Evolutionary conservation across 1,140 invertebrate species (phyloP).

Genomic region (Maniola jurtina): DNA sequence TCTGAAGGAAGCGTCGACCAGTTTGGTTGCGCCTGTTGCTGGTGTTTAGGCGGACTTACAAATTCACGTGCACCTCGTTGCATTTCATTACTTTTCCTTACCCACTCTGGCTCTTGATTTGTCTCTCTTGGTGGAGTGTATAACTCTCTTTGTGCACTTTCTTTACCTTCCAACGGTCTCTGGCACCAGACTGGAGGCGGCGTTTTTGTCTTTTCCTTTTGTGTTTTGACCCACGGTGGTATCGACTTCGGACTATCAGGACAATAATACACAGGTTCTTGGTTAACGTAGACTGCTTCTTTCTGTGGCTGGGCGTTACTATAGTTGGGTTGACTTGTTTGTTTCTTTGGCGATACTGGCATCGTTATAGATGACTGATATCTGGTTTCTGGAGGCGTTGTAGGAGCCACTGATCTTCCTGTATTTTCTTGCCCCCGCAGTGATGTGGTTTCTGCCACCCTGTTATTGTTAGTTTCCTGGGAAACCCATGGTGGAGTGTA

Average conservation of each 20-base stretch:
- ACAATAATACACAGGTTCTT: slow-evolving; percentile 68
- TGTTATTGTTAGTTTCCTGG: slow-evolving; percentile 58
- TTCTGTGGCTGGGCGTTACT: slow-evolving; percentile 53
- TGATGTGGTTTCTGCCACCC: slow-evolving; percentile 42
- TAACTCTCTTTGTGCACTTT: slow-evolving; percentile 58
- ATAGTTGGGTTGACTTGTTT: slow-evolving; percentile 53
- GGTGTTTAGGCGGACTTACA: slow-evolving; percentile 65
- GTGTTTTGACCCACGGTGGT: slow-evolving; percentile 72
- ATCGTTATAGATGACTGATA: slow-evolving; percentile 76
- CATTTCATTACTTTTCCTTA: slow-evolving; percentile 67
- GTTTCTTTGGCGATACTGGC: slow-evolving; percentile 68
- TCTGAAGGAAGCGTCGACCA: slow-evolving; percentile 73
- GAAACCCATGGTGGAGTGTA: slow-evolving; percentile 55
- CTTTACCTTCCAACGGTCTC: slow-evolving; percentile 62
- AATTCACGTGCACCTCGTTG: slow-evolving; percentile 59
- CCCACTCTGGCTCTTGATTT: slow-evolving; percentile 69
- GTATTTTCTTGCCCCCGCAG: slow-evolving; percentile 53
- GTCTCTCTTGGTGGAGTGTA: slow-evolving; percentile 63
- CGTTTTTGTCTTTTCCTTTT: slow-evolving; percentile 74
- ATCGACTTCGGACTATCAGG: slow-evolving; percentile 71
- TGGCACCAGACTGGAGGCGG: slow-evolving; percentile 74
- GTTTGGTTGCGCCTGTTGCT: slow-evolving; percentile 60
- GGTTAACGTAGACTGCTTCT: slow-evolving; percentile 63
- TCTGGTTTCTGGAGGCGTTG: slow-evolving; percentile 54
- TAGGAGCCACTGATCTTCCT: slow-evolving; percentile 38